Evolutionary conservation across 92 coral and sea anemone species (phyloP).

Genomic region (Anthopleura xanthogrammica): DNA sequence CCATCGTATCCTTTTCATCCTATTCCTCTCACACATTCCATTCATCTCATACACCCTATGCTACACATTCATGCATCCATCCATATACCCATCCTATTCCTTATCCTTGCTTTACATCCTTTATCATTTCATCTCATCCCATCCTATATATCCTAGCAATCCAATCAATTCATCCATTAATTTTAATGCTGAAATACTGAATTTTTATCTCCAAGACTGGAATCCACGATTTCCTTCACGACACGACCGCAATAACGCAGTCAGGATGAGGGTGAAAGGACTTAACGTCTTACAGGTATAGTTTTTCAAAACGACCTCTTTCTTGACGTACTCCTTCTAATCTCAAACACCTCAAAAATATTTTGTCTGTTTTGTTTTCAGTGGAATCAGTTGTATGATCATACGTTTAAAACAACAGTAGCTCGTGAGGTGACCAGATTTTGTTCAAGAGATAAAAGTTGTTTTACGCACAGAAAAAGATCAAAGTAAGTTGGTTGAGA

Average conservation of each 20-base stretch:
- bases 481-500: not conserved
- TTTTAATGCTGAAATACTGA: too few species aligned
- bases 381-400: constrained; percentile 2
- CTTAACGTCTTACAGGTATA: not conserved
- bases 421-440: not conserved
- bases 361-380: not conserved
- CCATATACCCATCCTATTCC: too few species aligned
- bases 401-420: not conserved
- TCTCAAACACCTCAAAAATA: not conserved
- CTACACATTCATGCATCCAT: too few species aligned
- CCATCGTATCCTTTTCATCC: too few species aligned
- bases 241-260: not conserved
- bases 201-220: not conserved
- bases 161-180: too few species aligned
- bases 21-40: too few species aligned
- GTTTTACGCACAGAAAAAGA: not conserved
- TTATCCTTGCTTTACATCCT: too few species aligned
- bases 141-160: too few species aligned
- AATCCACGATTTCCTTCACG: not conserved
- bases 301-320: too few species aligned
- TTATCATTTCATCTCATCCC: too few species aligned
- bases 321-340: not conserved
- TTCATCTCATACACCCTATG: too few species aligned
- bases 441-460: not conserved
- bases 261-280: not conserved